These are phyloP conservation scores for Crenichthys baileyi DNA, from an alignment of 2,797 vertebrate genomes.

Conservation along the genomic window DNA sequence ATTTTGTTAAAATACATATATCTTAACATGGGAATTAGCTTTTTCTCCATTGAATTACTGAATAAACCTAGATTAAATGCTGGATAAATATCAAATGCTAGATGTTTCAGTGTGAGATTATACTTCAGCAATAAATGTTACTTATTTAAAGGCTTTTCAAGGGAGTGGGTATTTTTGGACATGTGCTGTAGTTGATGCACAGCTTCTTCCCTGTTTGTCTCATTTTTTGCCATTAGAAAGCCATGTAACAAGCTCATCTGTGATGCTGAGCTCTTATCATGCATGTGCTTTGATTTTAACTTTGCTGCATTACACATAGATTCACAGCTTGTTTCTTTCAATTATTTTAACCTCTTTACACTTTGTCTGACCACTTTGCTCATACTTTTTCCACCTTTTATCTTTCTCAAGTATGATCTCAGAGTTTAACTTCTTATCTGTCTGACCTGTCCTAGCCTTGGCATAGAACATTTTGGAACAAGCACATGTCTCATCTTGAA, in stretches of 20 bases:
- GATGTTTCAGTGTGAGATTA: not conserved
- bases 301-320: not conserved
- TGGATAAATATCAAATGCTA: not conserved
- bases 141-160: not conserved
- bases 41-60: not conserved
- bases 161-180: not conserved
- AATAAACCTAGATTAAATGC: not conserved
- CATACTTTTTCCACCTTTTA: constrained; percentile 1
- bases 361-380: constrained; percentile 14
- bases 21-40: not conserved
- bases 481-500: constrained; percentile 12
- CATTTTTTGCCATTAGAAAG: not conserved
- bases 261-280: not conserved
- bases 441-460: constrained; percentile 13
- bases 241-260: not conserved
- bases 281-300: not conserved
- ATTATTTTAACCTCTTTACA: constrained; percentile 20
- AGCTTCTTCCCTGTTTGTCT: not conserved
- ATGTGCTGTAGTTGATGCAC: not conserved
- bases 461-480: not conserved
- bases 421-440: constrained; percentile 26
- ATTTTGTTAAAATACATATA: not conserved
- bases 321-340: constrained; percentile 6
- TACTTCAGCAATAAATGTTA: not conserved
- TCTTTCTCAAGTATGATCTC: constrained; percentile 52